Evolutionary conservation across 2,888 invertebrate species (phyloP).

Genomic region (Aphodius granarius): DNA sequence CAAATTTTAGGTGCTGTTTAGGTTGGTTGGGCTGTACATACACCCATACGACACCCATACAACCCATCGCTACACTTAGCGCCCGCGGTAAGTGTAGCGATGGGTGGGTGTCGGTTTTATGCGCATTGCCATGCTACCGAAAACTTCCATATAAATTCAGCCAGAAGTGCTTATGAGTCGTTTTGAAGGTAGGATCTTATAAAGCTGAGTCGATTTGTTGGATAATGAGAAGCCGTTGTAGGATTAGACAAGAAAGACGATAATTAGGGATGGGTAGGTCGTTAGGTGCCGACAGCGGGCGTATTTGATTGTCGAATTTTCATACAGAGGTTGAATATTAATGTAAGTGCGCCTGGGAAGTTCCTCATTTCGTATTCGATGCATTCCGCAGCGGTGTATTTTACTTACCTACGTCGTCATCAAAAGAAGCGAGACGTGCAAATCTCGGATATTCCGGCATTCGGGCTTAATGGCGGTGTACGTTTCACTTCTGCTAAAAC

Average conservation of each 20-base stretch:
- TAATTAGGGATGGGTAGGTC: background rate
- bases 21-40: too few relatives aligned
- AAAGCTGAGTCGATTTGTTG: too few relatives aligned
- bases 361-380: background rate
- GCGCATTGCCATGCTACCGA: too few relatives aligned
- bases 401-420: background rate
- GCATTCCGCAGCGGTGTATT: background rate
- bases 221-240: background rate
- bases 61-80: too few relatives aligned
- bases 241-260: background rate
- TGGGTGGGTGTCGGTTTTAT: too few relatives aligned
- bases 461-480: background rate
- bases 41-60: too few relatives aligned
- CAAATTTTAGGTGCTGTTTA: too few relatives aligned
- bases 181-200: too few relatives aligned
- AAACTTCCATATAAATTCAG: too few relatives aligned
- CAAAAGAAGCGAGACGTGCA: background rate
- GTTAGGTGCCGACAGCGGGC: background rate
- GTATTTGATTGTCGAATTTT: background rate
- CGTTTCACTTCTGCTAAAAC: background rate
- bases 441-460: background rate
- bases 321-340: background rate
- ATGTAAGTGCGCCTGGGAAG: background rate
- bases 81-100: too few relatives aligned
- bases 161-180: too few relatives aligned